Evolutionary conservation across 1,140 invertebrate genomes (phyloP).

Genomic region (Drosophila jambulina): DNA sequence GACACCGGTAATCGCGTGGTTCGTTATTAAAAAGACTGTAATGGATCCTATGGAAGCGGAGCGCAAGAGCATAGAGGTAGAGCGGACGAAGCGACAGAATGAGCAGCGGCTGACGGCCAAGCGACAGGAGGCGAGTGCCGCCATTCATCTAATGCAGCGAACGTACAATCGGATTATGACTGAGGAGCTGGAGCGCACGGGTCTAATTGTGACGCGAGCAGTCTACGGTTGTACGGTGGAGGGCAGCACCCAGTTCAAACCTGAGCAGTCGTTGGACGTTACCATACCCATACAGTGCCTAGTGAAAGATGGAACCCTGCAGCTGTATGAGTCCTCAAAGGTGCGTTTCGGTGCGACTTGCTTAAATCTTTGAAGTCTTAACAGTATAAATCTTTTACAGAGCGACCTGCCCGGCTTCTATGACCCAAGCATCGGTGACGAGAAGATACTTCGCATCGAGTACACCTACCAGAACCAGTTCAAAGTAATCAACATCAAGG

Average conservation of each 20-base stretch:
- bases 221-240: slow-evolving; percentile 91
- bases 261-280: slow-evolving; percentile 91
- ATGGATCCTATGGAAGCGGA: slow-evolving; percentile 94
- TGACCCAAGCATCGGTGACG: slow-evolving; percentile 97
- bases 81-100: slow-evolving; percentile 91
- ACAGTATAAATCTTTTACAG: slow-evolving; percentile 86
- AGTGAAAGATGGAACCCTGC: slow-evolving; percentile 95
- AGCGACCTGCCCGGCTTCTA: slow-evolving; percentile 98
- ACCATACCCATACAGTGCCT: slow-evolving; percentile 97
- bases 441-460: slow-evolving; percentile 94
- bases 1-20: slow-evolving; percentile 92
- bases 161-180: slow-evolving; percentile 91
- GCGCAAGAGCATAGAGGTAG: slow-evolving; percentile 90
- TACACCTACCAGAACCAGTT: slow-evolving; percentile 93
- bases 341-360: slow-evolving; percentile 85
- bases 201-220: slow-evolving; percentile 94
- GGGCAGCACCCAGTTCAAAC: slow-evolving; percentile 68
- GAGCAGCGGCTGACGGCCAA: slow-evolving; percentile 91
- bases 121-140: slow-evolving; percentile 92
- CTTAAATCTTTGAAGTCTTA: background rate
- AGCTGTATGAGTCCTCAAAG: slow-evolving; percentile 94
- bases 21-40: slow-evolving; percentile 93
- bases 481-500: slow-evolving; percentile 92
- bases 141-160: slow-evolving; percentile 94
- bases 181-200: slow-evolving; percentile 92